phyloP scores from a whole-genome alignment of 2,113 vertebrate genomes.

The Serinus canaria region DNA sequence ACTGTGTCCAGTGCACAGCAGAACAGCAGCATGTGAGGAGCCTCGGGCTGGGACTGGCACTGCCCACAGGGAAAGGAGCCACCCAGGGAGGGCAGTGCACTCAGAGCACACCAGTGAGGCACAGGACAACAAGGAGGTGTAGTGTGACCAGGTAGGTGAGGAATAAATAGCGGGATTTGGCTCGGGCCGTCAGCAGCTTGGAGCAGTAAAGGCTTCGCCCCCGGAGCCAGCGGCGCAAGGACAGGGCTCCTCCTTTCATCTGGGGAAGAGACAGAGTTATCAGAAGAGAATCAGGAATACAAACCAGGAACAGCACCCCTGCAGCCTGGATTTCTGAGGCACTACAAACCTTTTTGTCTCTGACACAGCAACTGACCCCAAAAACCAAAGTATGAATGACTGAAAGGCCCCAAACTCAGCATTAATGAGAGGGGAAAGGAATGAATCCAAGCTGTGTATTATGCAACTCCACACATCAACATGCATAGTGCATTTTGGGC shows the following conservation, averaged over 20 bases:
- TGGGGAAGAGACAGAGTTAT: slow-evolving; percentile 1
- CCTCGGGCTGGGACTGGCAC: background rate
- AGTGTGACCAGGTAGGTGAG: slow-evolving; percentile 80
- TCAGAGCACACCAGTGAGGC: slow-evolving; percentile 82
- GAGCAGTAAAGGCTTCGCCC: slow-evolving; percentile 87
- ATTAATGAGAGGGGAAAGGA: background rate
- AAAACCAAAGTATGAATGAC: background rate
- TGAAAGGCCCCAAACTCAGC: background rate
- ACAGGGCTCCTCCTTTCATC: slow-evolving; percentile 81
- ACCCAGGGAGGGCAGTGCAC: background rate
- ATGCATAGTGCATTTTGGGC: background rate
- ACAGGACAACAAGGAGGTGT: slow-evolving; percentile 82
- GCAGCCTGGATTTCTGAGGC: background rate
- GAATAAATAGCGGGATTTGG: slow-evolving; percentile 84
- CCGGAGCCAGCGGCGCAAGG: slow-evolving; percentile 81
- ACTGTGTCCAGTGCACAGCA: slow-evolving; percentile 65
- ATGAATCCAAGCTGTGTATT: background rate
- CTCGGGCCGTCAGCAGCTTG: slow-evolving; percentile 80
- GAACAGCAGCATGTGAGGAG: slow-evolving; percentile 60
- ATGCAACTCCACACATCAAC: background rate
- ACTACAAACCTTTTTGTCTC: background rate
- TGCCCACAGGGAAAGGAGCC: background rate
- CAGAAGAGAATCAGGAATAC: background rate
- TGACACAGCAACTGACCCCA: background rate
- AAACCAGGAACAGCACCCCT: background rate